Conservation (phyloP, 2,797 vertebrate genomes). For the Oreochromis grahami region DNA sequence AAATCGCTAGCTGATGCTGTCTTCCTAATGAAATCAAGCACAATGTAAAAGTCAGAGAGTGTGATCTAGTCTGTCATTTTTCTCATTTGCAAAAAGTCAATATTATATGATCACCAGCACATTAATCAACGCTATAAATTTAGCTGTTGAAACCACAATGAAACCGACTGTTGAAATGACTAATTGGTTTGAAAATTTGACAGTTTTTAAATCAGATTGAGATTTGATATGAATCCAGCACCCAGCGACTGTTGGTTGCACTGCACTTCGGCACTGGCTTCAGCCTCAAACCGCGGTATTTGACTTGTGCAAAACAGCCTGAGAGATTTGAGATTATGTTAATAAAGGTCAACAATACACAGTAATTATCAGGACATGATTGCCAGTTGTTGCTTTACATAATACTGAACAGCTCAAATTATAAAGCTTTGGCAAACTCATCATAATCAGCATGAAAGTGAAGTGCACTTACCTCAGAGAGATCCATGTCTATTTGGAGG, state of each 20-base stretch:
- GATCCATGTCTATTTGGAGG: neutral
- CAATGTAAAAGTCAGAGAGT: neutral
- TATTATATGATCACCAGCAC: neutral
- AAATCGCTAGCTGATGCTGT: neutral
- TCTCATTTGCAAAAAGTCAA: neutral
- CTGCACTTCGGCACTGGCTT: neutral
- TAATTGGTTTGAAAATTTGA: neutral
- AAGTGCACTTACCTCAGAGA: neutral
- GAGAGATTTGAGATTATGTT: neutral
- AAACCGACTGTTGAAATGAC: neutral
- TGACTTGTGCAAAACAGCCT: neutral
- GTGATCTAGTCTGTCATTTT: neutral
- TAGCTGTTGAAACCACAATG: neutral
- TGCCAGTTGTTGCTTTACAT: slow-evolving; percentile 8
- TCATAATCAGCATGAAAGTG: neutral
- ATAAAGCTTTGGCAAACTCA: neutral
- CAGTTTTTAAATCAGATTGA: neutral
- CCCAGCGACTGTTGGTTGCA: neutral
- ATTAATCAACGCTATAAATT: neutral
- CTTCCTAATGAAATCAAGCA: neutral
- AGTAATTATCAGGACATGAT: slow-evolving; percentile 11
- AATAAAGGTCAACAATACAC: slow-evolving; percentile 9
- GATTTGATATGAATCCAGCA: neutral
- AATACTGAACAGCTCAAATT: neutral
- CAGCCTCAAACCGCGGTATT: neutral